Base-by-base conservation (phyloP, 2,888 invertebrate genomes). In the Plebejus melissa region DNA sequence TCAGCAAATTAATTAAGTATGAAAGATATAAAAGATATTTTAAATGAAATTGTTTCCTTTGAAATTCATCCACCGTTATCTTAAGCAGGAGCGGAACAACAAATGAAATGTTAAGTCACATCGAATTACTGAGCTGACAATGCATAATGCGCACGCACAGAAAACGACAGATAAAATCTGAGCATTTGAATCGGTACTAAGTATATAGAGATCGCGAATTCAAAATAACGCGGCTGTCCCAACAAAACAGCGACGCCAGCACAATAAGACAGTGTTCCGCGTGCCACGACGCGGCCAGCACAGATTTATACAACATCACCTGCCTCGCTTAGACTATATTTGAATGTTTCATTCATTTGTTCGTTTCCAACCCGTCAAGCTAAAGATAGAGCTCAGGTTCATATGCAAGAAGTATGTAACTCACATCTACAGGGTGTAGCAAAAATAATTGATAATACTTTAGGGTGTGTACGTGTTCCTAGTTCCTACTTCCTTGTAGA, bases 191-290 rank as follows among this genome's bases (percentile, higher is more conserved):
- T 79, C 80, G 79, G 78, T 81, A 78, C 81, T 83, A 22, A 22
- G 22, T 22, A 83, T 85, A 86, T 82, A 84, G 85, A 87, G 84
- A 86, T 86, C 82, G 85, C 86, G 83, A 88, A 86, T 86, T 88
- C 83, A 85, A 90, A 91, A 91, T 91, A 90, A 87, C 90, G 84
- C 84, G 82, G 82, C 83, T 83, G 83, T 84, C 82, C 82, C 36
- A 91, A 90, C 88, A 85, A 90, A 87, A 50, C 69, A 57, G 77
- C 71, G 76, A 77, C 84, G 85, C 79, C 80, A 81, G 83, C 83
- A 90, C 89, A 91, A 91, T 90, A 91, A 91, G 90, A 90, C 88
- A 82, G 88, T 85, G 89, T 91, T 90, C 91, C 90, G 90, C 91
- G 89, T 90, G 88, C 91, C 89, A 83, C 82, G 82, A 83, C 80